Evolutionary conservation across 2,113 vertebrate genomes (phyloP), one percentile per base, ranked within the genome.

Genomic region (Columba janthina): DNA sequence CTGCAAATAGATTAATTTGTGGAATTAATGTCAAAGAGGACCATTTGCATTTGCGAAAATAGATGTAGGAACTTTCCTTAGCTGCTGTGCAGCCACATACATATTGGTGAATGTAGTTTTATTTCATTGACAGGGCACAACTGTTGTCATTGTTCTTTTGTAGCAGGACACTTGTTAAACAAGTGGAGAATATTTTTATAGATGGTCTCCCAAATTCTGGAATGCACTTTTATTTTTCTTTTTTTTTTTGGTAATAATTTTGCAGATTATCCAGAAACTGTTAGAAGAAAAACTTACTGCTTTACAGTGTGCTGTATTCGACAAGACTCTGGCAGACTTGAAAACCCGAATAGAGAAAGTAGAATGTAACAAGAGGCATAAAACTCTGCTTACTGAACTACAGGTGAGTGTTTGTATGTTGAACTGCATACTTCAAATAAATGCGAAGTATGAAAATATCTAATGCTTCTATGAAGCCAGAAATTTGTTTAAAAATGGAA

Each of bases 261-360:
- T 85, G 29, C 96, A 99, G 99, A 97, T 99, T 95, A 98, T 99
- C 74, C 99, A 99, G 72, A 98, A 97, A 82, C 97, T 99, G 54
- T 97, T 99, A 51, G 98, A 99, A 95, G 99, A 99, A 92, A 99
- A 98, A 73, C 93, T 99, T 74, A 97, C 85, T 62, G 97, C 97
- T 15, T 93, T 99, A 76, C 98, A 99, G 89, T 97, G 98, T 96
- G 98, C 98, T 7, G 97, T 99, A 46, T 99, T 99, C 95, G 99
- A 99, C 94, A 98, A 98, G 95, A 97, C 97, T 93, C 96, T 99
- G 86, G 98, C 98, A 61, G 99, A 99, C 93, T 94, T 99, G 73
- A 99, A 99, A 97, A 98, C 98, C 22, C 97, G 99, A 90, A 98
- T 99, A 90, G 99, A 99, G 51, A 99, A 99, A 92, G 98, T 99